Conservation (phyloP, 2,113 vertebrate species). For the Sterrhoptilus dennistouni region DNA sequence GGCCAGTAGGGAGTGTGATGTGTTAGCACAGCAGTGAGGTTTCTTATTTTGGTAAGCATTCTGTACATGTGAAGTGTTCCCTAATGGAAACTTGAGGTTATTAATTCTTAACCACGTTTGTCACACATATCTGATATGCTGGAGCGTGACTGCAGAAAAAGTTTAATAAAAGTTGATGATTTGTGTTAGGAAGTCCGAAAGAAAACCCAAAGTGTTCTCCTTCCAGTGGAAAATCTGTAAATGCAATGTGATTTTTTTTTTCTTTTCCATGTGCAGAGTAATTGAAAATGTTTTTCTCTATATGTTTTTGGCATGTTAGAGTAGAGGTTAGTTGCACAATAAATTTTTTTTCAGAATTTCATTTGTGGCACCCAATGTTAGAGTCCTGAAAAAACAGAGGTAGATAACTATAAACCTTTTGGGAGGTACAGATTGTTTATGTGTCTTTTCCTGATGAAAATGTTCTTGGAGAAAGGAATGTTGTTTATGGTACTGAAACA, state of each 20-base stretch:
- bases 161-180: not conserved
- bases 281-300: not conserved
- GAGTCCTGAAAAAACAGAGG: not conserved
- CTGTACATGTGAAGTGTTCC: not conserved
- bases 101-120: not conserved
- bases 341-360: not conserved
- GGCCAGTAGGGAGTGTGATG: not conserved
- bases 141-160: not conserved
- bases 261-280: not conserved
- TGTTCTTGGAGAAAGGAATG: not conserved
- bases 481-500: not conserved
- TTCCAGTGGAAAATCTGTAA: not conserved
- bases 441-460: not conserved
- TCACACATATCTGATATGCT: not conserved
- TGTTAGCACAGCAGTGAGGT: not conserved
- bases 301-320: not conserved
- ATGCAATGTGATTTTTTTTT: not conserved
- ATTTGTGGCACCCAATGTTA: not conserved
- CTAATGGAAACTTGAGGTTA: not conserved
- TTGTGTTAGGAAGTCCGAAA: not conserved
- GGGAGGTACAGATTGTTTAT: not conserved
- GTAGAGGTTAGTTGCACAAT: not conserved
- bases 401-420: not conserved
- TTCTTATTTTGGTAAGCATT: not conserved
- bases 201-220: not conserved